Evolutionary conservation across 2,888 invertebrate species (phyloP), one percentile per base, ranked within the genome.

Genomic region (Carabus problematicus): DNA sequence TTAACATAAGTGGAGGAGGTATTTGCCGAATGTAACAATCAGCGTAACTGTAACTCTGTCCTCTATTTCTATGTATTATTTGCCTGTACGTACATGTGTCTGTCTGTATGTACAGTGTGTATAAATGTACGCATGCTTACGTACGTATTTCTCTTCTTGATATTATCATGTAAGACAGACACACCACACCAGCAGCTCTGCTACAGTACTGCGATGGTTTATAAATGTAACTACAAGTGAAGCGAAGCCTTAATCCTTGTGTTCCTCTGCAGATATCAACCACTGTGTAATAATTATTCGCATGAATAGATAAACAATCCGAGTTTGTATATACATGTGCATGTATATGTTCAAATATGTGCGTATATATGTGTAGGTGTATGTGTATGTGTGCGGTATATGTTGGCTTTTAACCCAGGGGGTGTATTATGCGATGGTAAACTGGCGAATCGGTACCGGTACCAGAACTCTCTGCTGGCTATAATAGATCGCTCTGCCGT

Each of bases 201-300:
- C 45, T 29, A 29, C 45, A 54, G 14, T 8, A 54, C 63, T 43
- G 43, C 19, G 54, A n/a, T 41, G 64, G 55, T 55, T 54, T 64
- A 62, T 52, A 61, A 62, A 52, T 63, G 54, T 42, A 63, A 54
- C 63, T 63, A 63, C 54, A 54, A 63, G 63, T 52, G 63, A 11
- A 29, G 3, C 6, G 29, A 41, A 19, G 14, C 18, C 40, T 9
- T 64, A 64, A 64, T 64, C 64, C 66, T 42, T 68, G 68, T 68
- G 56, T 68, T 61, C 61, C 60, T 68, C 11, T 68, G 43, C 68
- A 68, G 68, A 68, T 68, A 68, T 68, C 68, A 67, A 61, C 41
- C 56, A 58, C 61, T 68, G 61, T 68, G 61, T 68, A 43, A 68
- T 68, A 54, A 68, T 68, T 68, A 68, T 61, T 55, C 61, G 68